phyloP scores from a whole-genome alignment of 2,888 invertebrate genomes.

The Eledone cirrhosa region DNA sequence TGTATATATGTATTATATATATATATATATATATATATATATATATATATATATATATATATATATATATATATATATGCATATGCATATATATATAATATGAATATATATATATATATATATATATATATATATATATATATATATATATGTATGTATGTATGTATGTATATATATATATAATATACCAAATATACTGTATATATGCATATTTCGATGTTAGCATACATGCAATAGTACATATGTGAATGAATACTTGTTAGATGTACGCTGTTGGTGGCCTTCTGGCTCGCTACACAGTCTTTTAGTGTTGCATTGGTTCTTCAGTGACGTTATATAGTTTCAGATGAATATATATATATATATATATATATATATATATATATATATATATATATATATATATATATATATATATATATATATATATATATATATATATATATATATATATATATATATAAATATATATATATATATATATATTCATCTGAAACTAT shows the following conservation, averaged over 20 bases:
- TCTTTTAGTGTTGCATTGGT: too few relatives aligned
- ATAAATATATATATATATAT: too few relatives aligned
- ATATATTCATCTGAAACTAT: too few relatives aligned
- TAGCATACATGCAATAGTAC: too few relatives aligned
- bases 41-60: constrained; percentile 8
- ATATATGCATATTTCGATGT: too few relatives aligned
- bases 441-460: not conserved
- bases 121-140: not conserved
- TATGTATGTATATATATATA: not conserved
- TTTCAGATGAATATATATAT: not conserved
- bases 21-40: not conserved
- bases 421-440: not conserved
- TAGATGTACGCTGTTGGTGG: too few relatives aligned
- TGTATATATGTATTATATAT: not conserved
- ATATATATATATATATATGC: not conserved
- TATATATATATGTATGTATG: not conserved
- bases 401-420: not conserved
- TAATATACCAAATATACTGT: too few relatives aligned
- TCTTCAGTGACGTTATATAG: too few relatives aligned
- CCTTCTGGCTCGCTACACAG: too few relatives aligned
- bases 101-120: not conserved
- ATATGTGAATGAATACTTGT: too few relatives aligned
- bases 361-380: not conserved
- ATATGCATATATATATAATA: not conserved
- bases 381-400: not conserved